Percentiles rank a stretch among this genome's conserved stretches.
phyloP scores from a whole-genome alignment of 2,797 vertebrate genomes.

The Gallirallus australis region DNA sequence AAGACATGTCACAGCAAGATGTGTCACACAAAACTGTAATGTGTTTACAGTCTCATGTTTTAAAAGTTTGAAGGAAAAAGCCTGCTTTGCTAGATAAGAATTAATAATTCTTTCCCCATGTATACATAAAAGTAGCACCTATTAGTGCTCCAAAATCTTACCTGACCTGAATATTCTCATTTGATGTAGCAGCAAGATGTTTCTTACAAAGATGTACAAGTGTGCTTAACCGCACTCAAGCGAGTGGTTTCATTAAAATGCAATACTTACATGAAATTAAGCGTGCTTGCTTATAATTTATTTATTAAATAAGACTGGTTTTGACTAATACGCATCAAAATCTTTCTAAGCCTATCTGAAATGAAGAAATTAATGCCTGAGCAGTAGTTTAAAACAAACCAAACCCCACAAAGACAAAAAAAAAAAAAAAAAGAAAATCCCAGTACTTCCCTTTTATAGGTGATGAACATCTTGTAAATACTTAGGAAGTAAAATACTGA shows the following conservation, averaged over 20 bases:
- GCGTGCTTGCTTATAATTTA: not conserved
- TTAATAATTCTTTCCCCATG: not conserved
- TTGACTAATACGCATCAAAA: not conserved
- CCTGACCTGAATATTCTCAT: not conserved
- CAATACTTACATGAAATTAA: not conserved
- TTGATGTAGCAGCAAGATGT: not conserved
- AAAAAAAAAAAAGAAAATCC: not conserved
- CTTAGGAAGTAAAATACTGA: not conserved
- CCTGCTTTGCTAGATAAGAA: not conserved
- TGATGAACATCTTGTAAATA: not conserved
- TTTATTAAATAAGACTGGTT: not conserved
- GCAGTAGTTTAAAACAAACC: not conserved
- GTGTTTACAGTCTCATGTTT: not conserved
- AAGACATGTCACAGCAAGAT: not conserved
- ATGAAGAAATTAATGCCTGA: not conserved
- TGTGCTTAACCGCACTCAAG: not conserved
- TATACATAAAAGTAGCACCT: not conserved
- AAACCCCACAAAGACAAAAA: too few species aligned
- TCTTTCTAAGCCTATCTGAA: not conserved
- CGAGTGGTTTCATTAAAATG: not conserved
- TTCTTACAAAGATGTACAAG: not conserved
- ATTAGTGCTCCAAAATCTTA: not conserved
- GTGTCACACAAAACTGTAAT: not conserved
- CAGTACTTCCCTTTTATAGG: not conserved
- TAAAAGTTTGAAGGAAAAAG: not conserved